Base-by-base conservation (phyloP, 2,888 invertebrate species). In the Stenoptilia bipunctidactyla region DNA sequence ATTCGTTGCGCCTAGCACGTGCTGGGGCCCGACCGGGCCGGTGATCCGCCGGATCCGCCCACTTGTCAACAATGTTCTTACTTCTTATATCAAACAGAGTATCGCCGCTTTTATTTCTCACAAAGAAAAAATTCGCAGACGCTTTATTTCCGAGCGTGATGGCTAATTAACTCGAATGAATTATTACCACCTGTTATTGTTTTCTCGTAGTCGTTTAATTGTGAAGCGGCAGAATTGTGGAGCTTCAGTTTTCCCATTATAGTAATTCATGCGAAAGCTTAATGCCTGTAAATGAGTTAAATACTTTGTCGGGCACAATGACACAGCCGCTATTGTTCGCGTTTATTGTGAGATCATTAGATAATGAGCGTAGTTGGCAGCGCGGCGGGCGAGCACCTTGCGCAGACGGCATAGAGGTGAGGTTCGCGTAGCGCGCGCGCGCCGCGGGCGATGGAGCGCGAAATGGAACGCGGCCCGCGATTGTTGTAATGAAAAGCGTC, bases 401-500 rank as follows among this genome's bases (percentile, higher is more conserved):
- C 15, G 15, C 15, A 12, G 12, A 13, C 13, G 13, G 12, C 12
- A 9, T 25, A 25, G 13, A 13, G 4, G 13, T 12, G 20, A 37
- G 5, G 37, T 25, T 15, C 12, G 14, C 14, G 12, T 36, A 15
- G 36, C 25, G 14, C 27, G 25, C 25, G 2, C 2, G 15, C n/a
- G 2, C 2, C 30, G 30, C 30, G 27, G n/a, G 45, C 37, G 41
- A 34, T 36, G 33, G 48, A 42, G 56, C 55, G 61, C 52, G 52
- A 55, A 58, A 59, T 56, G 56, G 56, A 56, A 53, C 56, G 48
- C 47, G 48, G 40, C 40, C 44, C 56, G 47, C 56, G 47, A 74
- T 72, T 74, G 69, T 56, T 45, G 50, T 73, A 74, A 73, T 74
- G 66, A 73, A 74, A 70, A 68, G 66, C 71, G 45, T 58, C 66